Conservation (phyloP, 2,888 invertebrate genomes). For the Azorinus chamasolen region DNA sequence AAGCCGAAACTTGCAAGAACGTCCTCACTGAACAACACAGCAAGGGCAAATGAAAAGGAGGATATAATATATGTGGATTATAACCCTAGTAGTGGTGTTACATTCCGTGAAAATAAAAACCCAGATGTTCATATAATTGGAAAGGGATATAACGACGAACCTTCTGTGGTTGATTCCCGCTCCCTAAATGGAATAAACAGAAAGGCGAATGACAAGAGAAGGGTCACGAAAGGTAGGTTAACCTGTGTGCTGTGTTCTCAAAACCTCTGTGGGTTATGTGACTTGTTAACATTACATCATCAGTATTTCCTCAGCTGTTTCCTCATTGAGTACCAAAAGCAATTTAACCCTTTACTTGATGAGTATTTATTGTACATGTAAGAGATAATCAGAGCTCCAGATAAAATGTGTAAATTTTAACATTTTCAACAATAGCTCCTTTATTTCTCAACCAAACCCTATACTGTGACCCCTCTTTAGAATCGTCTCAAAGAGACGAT, state of each 20-base stretch:
- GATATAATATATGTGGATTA: slow-evolving; percentile 75
- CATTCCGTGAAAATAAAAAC: slow-evolving; percentile 83
- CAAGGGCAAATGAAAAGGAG: slow-evolving; percentile 48
- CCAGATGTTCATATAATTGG: slow-evolving; percentile 84
- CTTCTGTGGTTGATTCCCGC: slow-evolving; percentile 51
- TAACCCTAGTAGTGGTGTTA: slow-evolving; percentile 82
- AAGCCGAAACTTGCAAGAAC: slow-evolving; percentile 76
- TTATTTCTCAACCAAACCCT: too few species aligned
- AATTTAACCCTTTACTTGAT: too few species aligned
- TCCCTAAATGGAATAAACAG: slow-evolving; percentile 63
- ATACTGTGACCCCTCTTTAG: too few species aligned
- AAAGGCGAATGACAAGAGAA: slow-evolving; percentile 69
- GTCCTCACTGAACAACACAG: slow-evolving; percentile 65
- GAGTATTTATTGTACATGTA: too few species aligned
- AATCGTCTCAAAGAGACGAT: too few species aligned
- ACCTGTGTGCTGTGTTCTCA: not conserved
- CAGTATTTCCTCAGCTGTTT: too few species aligned
- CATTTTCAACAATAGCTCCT: too few species aligned
- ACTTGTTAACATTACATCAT: too few species aligned
- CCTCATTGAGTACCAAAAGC: too few species aligned
- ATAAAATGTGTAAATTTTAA: too few species aligned
- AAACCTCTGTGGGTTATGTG: too few species aligned
- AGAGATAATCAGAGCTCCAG: too few species aligned
- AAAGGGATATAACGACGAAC: slow-evolving; percentile 82
- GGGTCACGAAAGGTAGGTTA: slow-evolving; percentile 73